A percentile compares a stretch with the other conserved stretches of the same genome.
These are phyloP conservation scores for Cephalopachus bancanus DNA, from an alignment of 2,797 vertebrate species.

Conservation along the genomic window DNA sequence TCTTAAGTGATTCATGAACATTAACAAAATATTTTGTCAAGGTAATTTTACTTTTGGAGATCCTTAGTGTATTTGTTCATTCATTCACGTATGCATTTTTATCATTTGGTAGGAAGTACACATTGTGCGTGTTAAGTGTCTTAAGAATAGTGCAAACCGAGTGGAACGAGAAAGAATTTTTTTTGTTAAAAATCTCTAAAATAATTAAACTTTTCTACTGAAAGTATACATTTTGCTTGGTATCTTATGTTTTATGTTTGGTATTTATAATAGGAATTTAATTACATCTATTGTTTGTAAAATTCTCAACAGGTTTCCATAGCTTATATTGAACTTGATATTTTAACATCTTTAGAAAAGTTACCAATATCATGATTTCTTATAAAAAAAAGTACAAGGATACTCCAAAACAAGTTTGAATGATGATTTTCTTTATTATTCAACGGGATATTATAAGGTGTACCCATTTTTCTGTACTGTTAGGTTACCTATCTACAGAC, in stretches of 20 bases:
- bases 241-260: background rate
- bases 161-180: background rate
- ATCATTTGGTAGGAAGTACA: background rate
- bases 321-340: background rate
- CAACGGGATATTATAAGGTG: background rate
- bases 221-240: background rate
- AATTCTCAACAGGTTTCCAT: background rate
- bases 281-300: background rate
- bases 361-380: background rate
- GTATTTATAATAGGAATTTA: background rate
- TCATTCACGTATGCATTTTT: background rate
- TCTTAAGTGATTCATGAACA: background rate
- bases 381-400: background rate
- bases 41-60: background rate
- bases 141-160: background rate
- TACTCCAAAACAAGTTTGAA: background rate
- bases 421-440: background rate
- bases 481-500: background rate
- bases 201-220: constrained; percentile 28
- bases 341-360: background rate
- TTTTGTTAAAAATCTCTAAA: background rate
- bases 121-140: rapidly evolving
- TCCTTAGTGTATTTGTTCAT: background rate
- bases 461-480: background rate
- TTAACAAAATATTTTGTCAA: background rate